Conservation (phyloP, 2,113 vertebrate species). For the Nanorana parkeri region DNA sequence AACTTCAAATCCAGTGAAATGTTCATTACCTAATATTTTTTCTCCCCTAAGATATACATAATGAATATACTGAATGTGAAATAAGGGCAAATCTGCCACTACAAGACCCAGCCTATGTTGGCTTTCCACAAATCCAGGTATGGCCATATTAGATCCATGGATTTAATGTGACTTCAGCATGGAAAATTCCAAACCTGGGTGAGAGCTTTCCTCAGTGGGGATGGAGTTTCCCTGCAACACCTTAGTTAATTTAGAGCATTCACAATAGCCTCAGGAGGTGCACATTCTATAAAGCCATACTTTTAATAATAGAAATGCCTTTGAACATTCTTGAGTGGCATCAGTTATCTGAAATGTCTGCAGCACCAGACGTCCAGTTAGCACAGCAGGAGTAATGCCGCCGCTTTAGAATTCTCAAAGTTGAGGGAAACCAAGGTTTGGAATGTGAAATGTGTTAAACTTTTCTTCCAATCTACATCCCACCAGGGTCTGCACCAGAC, state of each 20-base stretch:
- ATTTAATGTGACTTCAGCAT: not conserved
- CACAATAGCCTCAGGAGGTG: not conserved
- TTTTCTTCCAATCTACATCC: not conserved
- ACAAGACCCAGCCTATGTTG: no score
- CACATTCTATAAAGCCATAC: not conserved
- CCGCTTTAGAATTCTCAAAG: not conserved
- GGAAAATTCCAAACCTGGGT: not conserved
- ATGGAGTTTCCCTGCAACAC: not conserved
- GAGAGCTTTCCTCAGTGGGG: not conserved
- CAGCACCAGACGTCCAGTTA: constrained; percentile 16
- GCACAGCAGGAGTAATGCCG: not conserved
- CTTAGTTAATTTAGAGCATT: not conserved
- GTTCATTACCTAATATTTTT: no score
- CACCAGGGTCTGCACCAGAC: not conserved
- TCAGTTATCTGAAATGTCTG: constrained; percentile 13
- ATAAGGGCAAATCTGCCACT: no score
- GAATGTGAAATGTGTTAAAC: not conserved
- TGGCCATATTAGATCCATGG: no score
- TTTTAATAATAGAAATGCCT: constrained; percentile 4
- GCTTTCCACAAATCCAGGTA: no score
- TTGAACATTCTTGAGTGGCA: constrained; percentile 28
- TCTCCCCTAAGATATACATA: no score
- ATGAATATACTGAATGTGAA: no score
- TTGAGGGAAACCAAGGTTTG: not conserved
- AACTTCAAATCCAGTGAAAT: no score